Percentiles rank a stretch among this genome's conserved stretches.
phyloP scores from a whole-genome alignment of 1,140 invertebrate genomes.

The Lethrus apterus region DNA sequence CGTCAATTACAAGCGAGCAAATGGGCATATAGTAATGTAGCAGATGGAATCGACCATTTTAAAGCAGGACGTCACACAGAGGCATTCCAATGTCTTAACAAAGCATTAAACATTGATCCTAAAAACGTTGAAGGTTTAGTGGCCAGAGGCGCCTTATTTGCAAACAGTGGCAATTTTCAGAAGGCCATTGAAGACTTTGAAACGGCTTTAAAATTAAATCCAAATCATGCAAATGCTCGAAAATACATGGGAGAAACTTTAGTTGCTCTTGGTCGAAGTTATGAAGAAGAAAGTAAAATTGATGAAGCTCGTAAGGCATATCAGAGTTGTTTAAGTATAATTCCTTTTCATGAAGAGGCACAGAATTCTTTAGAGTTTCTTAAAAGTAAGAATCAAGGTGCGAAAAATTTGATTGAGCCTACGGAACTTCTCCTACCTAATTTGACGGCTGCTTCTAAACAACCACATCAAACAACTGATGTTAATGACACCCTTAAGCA shows the following conservation, averaged over 20 bases:
- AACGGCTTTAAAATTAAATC: constrained; percentile 78
- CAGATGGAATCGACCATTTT: constrained; percentile 89
- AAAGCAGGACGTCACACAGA: constrained; percentile 84
- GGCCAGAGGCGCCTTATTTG: constrained; percentile 86
- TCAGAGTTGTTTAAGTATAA: constrained; percentile 69
- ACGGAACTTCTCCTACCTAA: constrained; percentile 49
- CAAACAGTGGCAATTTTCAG: constrained; percentile 87
- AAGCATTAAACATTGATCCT: constrained; percentile 85
- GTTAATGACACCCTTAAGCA: constrained; percentile 59
- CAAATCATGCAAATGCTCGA: constrained; percentile 84
- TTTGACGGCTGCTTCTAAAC: constrained; percentile 38
- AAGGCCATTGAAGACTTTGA: constrained; percentile 94
- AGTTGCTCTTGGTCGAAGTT: constrained; percentile 74
- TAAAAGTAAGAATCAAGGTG: constrained; percentile 53
- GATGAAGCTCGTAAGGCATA: constrained; percentile 80
- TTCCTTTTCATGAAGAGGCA: constrained; percentile 78
- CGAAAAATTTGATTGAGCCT: constrained; percentile 52
- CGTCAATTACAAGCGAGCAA: constrained; percentile 83
- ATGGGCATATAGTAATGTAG: constrained; percentile 86
- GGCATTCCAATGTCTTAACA: constrained; percentile 92
- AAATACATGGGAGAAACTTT: constrained; percentile 92
- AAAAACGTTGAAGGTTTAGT: constrained; percentile 91
- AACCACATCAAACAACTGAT: constrained; percentile 48
- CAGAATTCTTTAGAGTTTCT: constrained; percentile 71
- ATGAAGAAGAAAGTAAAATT: constrained; percentile 75